A percentile compares a stretch with the other conserved stretches of the same genome.
These are phyloP conservation scores for Drosophila subsilvestris DNA, from an alignment of 2,888 invertebrate species.

Conservation along the genomic window DNA sequence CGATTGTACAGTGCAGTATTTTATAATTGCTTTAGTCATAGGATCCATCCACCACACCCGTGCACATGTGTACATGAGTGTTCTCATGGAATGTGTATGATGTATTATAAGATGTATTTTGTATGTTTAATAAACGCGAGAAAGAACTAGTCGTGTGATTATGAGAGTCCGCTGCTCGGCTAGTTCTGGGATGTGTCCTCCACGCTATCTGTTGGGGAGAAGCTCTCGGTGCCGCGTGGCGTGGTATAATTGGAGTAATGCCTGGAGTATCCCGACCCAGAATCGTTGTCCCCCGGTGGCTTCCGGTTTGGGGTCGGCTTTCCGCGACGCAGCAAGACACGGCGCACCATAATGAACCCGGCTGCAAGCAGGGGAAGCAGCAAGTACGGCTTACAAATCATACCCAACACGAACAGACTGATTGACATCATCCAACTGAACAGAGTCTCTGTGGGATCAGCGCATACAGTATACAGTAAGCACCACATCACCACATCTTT, in stretches of 20 bases:
- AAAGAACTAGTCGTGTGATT: not conserved
- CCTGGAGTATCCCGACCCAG: constrained; percentile 19
- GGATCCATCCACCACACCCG: not conserved
- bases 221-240: not conserved
- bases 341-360: constrained; percentile 28
- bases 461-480: not conserved
- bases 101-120: constrained; percentile 18
- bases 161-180: constrained; percentile 15
- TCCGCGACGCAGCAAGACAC: constrained; percentile 28
- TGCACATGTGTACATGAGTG: not conserved
- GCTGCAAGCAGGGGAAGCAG: constrained; percentile 50
- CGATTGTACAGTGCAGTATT: constrained; percentile 24
- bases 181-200: not conserved
- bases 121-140: constrained; percentile 29
- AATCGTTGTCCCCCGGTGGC: constrained; percentile 18
- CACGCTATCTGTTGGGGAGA: not conserved
- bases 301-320: not conserved
- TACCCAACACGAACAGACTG: constrained; percentile 43
- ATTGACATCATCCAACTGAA: constrained; percentile 62
- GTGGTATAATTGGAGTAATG: not conserved
- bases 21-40: not conserved
- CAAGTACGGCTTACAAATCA: constrained; percentile 62
- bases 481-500: not conserved
- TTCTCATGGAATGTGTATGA: not conserved
- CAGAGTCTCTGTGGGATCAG: constrained; percentile 43